Evolutionary conservation across 2,888 invertebrate genomes (phyloP).

Genomic region (Latrodectus hesperus): DNA sequence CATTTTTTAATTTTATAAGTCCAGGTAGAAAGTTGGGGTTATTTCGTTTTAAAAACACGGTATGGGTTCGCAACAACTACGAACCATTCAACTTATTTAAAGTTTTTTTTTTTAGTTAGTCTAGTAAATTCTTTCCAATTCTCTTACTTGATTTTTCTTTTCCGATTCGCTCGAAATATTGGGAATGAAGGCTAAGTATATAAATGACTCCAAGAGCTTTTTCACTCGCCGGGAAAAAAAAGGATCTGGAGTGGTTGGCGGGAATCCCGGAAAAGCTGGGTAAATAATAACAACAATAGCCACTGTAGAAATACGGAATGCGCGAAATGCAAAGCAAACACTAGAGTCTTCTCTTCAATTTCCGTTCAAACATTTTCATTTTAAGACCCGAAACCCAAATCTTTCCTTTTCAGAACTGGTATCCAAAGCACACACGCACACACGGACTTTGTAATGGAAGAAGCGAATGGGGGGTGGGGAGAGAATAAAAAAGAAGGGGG

Average conservation of each 20-base stretch:
- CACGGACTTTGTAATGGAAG: conserved; percentile 9
- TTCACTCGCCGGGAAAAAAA: background rate
- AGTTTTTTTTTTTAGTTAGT: too few species aligned
- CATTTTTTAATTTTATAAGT: too few species aligned
- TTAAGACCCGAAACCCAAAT: conserved; percentile 61
- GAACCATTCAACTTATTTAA: too few species aligned
- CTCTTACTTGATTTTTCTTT: too few species aligned
- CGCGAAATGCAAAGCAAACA: conserved; percentile 66
- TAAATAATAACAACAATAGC: conserved; percentile 36
- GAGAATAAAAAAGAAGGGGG: conserved; percentile 19
- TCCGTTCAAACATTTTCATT: conserved; percentile 66
- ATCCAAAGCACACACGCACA: background rate
- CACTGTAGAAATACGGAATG: background rate
- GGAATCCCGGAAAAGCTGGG: background rate
- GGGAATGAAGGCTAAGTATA: background rate
- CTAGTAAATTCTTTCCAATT: too few species aligned
- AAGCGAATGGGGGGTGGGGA: background rate
- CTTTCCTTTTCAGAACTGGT: conserved; percentile 20
- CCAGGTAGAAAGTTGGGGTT: too few species aligned
- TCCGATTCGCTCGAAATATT: too few species aligned
- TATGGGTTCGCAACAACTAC: too few species aligned
- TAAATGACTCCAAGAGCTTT: background rate
- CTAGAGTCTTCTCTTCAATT: conserved; percentile 55
- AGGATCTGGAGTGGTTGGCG: background rate
- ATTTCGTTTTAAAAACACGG: too few species aligned